Percentiles rank a stretch among this genome's conserved stretches.
phyloP scores from a whole-genome alignment of 2,113 vertebrate genomes.

The Mus pahari region DNA sequence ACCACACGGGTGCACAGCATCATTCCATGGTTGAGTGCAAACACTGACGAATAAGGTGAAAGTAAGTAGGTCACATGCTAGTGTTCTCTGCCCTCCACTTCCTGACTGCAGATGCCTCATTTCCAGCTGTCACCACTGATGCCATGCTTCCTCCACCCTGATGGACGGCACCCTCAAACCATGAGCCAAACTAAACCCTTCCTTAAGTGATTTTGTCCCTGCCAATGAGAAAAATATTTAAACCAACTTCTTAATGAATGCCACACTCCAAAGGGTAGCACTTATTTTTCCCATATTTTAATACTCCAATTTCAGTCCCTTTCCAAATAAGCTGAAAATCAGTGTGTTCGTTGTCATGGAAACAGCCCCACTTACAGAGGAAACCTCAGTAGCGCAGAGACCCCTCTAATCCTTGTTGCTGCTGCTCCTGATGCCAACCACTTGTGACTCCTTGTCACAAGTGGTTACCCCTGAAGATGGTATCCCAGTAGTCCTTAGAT shows the following conservation, averaged over 20 bases:
- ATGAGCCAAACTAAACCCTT: background rate
- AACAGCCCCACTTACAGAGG: background rate
- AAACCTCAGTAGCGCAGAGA: slow-evolving; percentile 5
- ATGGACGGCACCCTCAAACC: background rate
- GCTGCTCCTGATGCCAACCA: background rate
- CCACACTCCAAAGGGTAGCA: slow-evolving; percentile 15
- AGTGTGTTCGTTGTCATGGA: background rate
- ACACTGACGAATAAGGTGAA: background rate
- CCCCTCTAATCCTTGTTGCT: background rate
- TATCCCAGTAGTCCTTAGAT: background rate
- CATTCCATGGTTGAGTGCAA: no score
- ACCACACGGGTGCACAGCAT: no score
- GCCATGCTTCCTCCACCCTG: background rate
- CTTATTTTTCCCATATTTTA: background rate
- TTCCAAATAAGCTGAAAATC: slow-evolving; percentile 45
- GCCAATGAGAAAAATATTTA: background rate
- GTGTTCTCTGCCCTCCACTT: background rate
- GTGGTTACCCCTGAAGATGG: background rate
- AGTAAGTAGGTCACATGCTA: background rate
- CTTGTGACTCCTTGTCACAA: background rate
- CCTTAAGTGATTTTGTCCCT: background rate
- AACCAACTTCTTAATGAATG: background rate
- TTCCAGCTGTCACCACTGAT: background rate
- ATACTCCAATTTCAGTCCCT: background rate
- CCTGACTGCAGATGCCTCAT: background rate